Conservation (phyloP, 2,113 vertebrate species). For the Malurus alboscapulatus region DNA sequence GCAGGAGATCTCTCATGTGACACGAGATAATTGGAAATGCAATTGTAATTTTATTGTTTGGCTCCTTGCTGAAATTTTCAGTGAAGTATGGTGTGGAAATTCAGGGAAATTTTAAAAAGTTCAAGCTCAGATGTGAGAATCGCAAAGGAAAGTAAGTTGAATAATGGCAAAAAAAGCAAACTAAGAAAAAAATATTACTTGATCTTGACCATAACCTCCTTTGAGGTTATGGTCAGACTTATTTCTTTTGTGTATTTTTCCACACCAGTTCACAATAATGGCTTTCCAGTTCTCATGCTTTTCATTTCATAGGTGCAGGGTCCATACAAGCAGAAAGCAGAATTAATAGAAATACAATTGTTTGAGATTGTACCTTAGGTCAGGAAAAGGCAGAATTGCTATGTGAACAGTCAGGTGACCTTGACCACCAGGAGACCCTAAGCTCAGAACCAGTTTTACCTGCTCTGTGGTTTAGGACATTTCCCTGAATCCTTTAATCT, state of each 20-base stretch:
- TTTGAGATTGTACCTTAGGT: not conserved
- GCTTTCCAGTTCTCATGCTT: not conserved
- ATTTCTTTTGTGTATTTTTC: not conserved
- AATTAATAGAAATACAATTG: not conserved
- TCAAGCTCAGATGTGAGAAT: not conserved
- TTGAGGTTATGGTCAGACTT: not conserved
- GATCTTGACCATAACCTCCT: not conserved
- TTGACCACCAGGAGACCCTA: not conserved
- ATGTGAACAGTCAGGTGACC: rapidly evolving
- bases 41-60: not conserved
- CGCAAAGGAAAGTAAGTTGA: not conserved
- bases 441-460: not conserved
- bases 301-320: not conserved
- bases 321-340: not conserved
- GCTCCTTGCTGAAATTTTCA: not conserved
- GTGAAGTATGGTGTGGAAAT: not conserved
- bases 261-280: not conserved
- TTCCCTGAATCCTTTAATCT: not conserved
- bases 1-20: not conserved
- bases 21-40: not conserved
- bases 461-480: not conserved
- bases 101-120: not conserved
- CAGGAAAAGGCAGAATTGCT: not conserved
- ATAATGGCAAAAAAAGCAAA: not conserved
- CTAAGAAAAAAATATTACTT: not conserved